Base-by-base conservation (phyloP, 2,888 invertebrate species). In the Thelaira solivaga region DNA sequence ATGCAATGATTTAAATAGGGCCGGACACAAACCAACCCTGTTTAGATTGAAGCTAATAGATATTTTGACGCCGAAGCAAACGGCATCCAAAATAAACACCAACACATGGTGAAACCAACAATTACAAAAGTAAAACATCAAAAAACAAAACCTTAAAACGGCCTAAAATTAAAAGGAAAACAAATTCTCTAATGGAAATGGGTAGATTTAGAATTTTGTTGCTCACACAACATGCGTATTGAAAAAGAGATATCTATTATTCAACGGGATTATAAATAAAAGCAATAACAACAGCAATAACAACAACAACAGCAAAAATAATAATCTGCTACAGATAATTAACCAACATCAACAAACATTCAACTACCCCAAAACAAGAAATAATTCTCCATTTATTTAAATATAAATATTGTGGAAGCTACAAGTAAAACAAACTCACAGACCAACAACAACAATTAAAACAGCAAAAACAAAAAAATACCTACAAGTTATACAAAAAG, bases 21-120 rank as follows among this genome's bases (percentile, higher is more conserved):
- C 20, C 53, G 77, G 73, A 68, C 67, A 76, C 74, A 80, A 81
- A 80, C 62, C 81, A 78, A 82, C 85, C 86, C 86, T 86, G 84
- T 86, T 86, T 86, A 84, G 86, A 86, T 86, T 84, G 84, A 83
- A 83, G 84, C 53, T 86, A 86, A 86, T 86, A 83, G 85, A 86
- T 86, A 86, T 86, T 86, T 86, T 86, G 86, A 86, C 86, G 86
- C 83, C 82, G 84, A 84, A 82, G 83, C 86, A 85, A n/a, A 78
- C 82, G 82, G 83, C 85, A 84, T 83, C 83, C 84, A 85, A 86
- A 86, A 86, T 84, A 86, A 86, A 86, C 83, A 86, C 51, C 57
- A n/a, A 43, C 43, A 59, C 4, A n/a, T 31, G 49, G 24, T 29
- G n/a, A 71, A 45, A 61, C 82, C 82, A 84, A 84, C 85, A 84